Evolutionary conservation across 1,140 invertebrate genomes (phyloP).

Genomic region (Psix sp.): DNA sequence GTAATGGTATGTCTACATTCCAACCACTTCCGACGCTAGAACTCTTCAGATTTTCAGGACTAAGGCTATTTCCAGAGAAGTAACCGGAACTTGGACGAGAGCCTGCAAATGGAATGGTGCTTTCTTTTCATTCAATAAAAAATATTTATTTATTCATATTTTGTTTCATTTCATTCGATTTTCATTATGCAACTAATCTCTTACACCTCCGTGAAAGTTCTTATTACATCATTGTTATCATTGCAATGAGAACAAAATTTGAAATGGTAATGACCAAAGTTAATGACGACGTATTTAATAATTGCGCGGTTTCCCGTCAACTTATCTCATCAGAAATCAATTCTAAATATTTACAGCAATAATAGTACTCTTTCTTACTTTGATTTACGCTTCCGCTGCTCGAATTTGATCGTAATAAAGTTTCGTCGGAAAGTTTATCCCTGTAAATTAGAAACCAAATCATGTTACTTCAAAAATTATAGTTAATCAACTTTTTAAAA

Average conservation of each 20-base stretch:
- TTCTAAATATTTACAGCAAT: no score
- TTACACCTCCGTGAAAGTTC: background rate
- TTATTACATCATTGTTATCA: background rate
- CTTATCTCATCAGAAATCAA: no score
- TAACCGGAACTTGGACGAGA: constrained; percentile 69
- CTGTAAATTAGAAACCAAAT: constrained; percentile 59
- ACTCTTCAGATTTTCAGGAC: constrained; percentile 62
- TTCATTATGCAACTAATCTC: no score
- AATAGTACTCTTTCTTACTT: constrained; percentile 45
- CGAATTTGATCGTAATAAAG: constrained; percentile 63
- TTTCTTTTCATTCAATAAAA: background rate
- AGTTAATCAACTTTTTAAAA: constrained; percentile 1
- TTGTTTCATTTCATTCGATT: no score
- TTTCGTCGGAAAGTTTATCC: constrained; percentile 66
- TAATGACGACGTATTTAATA: no score
- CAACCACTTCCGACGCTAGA: constrained; percentile 73
- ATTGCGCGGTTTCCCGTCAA: no score
- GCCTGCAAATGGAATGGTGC: constrained; percentile 37
- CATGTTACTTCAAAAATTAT: no score
- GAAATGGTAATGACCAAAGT: no score
- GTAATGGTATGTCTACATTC: constrained; percentile 66
- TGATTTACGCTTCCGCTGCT: constrained; percentile 66
- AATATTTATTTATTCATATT: background rate
- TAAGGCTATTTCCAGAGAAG: constrained; percentile 66
- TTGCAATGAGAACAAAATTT: no score